A percentile compares a stretch with the other conserved stretches of the same genome.
phyloP scores from a whole-genome alignment of 1,140 invertebrate species.

The Whitmania pigra region DNA sequence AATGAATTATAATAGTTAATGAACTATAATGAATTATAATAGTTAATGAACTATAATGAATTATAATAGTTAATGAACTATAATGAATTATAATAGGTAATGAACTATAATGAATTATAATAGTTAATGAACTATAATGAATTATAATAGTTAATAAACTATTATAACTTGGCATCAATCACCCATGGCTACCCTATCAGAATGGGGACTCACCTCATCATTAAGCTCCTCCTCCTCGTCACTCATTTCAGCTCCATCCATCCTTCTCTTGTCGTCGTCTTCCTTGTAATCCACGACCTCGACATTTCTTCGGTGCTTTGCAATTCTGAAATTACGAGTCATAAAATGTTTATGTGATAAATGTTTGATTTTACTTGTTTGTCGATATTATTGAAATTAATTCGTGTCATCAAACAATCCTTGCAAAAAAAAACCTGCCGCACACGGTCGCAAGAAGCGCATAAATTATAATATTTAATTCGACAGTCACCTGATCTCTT shows the following conservation, averaged over 20 bases:
- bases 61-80: no score
- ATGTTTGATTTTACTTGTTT: neutral
- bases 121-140: no score
- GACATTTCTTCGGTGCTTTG: neutral
- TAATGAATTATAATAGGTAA: no score
- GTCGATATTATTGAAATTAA: neutral
- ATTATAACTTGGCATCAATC: neutral
- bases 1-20: no score
- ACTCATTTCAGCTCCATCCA: conserved; percentile 22
- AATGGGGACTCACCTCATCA: conserved; percentile 31
- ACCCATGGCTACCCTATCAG: conserved; percentile 12
- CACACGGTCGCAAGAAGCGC: no score
- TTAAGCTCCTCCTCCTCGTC: conserved; percentile 36
- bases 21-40: no score
- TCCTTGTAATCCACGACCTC: neutral
- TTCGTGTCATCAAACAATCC: no score
- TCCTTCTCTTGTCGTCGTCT: neutral
- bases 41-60: no score
- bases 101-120: no score
- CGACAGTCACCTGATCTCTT: neutral
- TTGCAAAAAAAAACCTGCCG: no score
- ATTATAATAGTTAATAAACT: no score
- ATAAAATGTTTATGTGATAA: neutral
- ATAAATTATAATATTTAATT: neutral
- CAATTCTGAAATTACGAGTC: neutral